Percentiles rank a stretch among this genome's conserved stretches.
phyloP scores from a whole-genome alignment of 1,140 invertebrate genomes.

The Leptopilina clavipes region DNA sequence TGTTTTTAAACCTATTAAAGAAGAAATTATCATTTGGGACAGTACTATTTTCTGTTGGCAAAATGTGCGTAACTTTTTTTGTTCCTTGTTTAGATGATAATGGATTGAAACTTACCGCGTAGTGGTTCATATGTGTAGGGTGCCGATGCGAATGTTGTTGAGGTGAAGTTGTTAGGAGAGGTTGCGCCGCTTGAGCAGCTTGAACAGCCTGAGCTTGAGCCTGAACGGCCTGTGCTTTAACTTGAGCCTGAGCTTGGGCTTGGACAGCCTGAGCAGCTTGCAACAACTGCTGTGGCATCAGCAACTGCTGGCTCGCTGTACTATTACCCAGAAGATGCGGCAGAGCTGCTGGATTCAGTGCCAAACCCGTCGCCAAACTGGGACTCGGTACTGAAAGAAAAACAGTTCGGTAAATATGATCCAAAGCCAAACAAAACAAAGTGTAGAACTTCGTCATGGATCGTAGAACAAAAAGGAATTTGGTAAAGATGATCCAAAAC shows the following conservation, averaged over 20 bases:
- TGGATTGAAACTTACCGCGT: constrained; percentile 63
- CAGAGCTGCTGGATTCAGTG: constrained; percentile 78
- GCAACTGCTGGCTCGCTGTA: constrained; percentile 78
- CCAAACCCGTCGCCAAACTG: constrained; percentile 70
- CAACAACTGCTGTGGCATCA: constrained; percentile 77
- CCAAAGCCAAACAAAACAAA: too few relatives aligned
- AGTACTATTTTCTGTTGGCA: too few relatives aligned
- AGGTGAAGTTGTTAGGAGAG: constrained; percentile 73
- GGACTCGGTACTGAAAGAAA: constrained; percentile 75
- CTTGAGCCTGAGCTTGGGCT: constrained; percentile 59
- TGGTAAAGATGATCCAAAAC: too few relatives aligned
- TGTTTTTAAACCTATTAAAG: too few relatives aligned
- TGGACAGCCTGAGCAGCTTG: constrained; percentile 71
- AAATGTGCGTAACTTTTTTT: too few relatives aligned
- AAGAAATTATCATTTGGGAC: too few relatives aligned
- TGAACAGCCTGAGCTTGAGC: constrained; percentile 62
- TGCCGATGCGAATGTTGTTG: constrained; percentile 71
- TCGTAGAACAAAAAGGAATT: too few relatives aligned
- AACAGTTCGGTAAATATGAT: too few relatives aligned
- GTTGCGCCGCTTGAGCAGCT: constrained; percentile 72
- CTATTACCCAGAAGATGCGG: constrained; percentile 83
- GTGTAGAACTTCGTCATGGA: too few relatives aligned
- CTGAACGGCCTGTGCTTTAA: constrained; percentile 60
- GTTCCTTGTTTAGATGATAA: too few relatives aligned
- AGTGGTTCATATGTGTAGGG: constrained; percentile 71